Conservation (phyloP, 2,888 invertebrate genomes). For the Podabrus alpinus region DNA sequence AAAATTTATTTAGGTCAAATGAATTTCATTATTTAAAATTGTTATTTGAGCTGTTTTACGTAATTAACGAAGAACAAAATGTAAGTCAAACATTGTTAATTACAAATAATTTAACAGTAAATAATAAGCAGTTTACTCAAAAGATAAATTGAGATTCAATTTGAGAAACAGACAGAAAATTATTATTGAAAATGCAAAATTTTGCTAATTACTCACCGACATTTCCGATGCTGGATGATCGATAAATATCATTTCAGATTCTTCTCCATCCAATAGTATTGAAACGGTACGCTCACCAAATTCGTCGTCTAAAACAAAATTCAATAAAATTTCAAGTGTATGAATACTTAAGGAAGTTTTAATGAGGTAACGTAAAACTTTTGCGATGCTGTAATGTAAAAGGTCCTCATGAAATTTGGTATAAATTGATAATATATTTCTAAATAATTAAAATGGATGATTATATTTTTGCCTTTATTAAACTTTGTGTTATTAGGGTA, state of each 20-base stretch:
- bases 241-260: constrained; percentile 87
- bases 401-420: not conserved
- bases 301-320: constrained; percentile 78
- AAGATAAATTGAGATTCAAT: too few species aligned
- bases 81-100: too few species aligned
- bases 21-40: too few species aligned
- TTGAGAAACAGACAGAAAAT: not conserved
- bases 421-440: not conserved
- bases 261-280: constrained; percentile 86
- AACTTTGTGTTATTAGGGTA: too few species aligned
- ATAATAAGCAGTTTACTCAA: too few species aligned
- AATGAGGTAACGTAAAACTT: constrained; percentile 14
- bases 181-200: not conserved
- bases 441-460: not conserved
- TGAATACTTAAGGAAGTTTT: not conserved
- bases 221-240: constrained; percentile 88
- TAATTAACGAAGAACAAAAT: too few species aligned
- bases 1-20: too few species aligned
- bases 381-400: not conserved
- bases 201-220: constrained; percentile 70
- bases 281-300: constrained; percentile 89
- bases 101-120: too few species aligned
- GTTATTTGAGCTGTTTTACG: too few species aligned
- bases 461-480: too few species aligned
- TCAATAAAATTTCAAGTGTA: not conserved